These are phyloP conservation scores for Melopsittacus undulatus DNA, from an alignment of 2,797 vertebrate genomes.

Conservation along the genomic window DNA sequence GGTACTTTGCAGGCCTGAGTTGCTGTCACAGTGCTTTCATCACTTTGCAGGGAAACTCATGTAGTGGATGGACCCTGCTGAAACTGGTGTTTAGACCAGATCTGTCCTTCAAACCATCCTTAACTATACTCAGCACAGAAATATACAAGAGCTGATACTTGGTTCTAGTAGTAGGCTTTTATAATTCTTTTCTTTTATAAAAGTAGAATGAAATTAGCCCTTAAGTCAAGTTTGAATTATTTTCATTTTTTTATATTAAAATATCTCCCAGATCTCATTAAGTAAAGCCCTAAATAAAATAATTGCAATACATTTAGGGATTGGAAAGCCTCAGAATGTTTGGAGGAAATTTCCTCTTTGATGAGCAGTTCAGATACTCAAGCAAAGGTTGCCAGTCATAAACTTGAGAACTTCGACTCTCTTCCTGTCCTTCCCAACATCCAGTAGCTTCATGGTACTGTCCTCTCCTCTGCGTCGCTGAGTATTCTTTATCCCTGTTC, in stretches of 20 bases:
- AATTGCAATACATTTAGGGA: constrained; percentile 73
- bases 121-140: background rate
- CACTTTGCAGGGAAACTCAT: fast-evolving
- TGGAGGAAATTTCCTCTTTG: constrained; percentile 61
- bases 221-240: constrained; percentile 79
- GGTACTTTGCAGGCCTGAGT: background rate
- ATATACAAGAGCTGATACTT: background rate
- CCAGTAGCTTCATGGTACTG: background rate
- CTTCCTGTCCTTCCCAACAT: background rate
- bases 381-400: background rate
- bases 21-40: background rate
- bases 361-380: constrained; percentile 19
- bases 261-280: constrained; percentile 80
- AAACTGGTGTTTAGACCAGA: background rate
- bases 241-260: constrained; percentile 74
- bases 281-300: constrained; percentile 77
- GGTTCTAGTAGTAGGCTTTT: background rate
- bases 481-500: background rate
- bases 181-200: constrained; percentile 31
- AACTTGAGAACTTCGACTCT: background rate
- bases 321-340: constrained; percentile 65
- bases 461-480: background rate
- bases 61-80: background rate
- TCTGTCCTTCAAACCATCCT: background rate
- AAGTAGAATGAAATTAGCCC: constrained; percentile 79